Conservation (phyloP, 2,797 vertebrate species). For the Acanthornis magna region DNA sequence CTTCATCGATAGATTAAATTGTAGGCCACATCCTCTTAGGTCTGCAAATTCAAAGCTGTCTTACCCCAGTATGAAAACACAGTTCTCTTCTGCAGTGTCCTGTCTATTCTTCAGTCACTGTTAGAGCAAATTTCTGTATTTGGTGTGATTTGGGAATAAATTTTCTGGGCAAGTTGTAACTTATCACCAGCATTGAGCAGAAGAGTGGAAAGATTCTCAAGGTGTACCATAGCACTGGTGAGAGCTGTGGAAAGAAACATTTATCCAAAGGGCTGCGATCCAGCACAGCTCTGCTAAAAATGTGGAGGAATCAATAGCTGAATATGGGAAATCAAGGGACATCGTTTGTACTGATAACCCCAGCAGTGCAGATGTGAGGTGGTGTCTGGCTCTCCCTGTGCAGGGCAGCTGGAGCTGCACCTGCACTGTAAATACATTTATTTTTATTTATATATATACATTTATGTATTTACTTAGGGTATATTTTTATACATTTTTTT, state of each 20-base stretch:
- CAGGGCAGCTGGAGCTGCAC: neutral
- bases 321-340: neutral
- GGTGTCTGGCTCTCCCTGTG: neutral
- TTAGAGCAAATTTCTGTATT: neutral
- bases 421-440: neutral
- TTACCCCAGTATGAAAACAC: neutral
- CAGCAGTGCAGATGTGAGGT: neutral
- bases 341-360: neutral
- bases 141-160: neutral
- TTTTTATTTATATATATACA: fast-evolving
- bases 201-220: neutral
- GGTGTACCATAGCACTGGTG: neutral
- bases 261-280: neutral
- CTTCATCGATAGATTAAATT: neutral
- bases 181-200: neutral
- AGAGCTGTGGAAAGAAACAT: neutral
- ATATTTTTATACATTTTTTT: too few species aligned
- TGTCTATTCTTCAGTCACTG: neutral
- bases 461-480: neutral
- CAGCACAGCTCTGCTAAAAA: neutral
- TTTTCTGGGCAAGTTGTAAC: neutral
- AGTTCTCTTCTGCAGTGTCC: neutral
- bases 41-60: neutral
- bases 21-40: neutral
- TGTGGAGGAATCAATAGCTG: neutral